Evolutionary conservation across 2,113 vertebrate species (phyloP).

Genomic region (Anguilla rostrata): DNA sequence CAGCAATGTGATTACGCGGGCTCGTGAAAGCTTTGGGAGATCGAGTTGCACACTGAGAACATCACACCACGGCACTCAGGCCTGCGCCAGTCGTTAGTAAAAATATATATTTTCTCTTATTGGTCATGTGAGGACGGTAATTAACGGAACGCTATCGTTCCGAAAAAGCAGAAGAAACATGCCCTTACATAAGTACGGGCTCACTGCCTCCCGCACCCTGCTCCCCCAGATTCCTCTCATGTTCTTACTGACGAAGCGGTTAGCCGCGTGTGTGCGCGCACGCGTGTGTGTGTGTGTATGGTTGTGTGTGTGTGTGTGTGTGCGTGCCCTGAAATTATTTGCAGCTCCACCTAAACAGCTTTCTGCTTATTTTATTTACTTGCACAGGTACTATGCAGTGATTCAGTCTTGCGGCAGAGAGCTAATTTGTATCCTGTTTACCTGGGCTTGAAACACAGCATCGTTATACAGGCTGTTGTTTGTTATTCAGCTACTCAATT

Average conservation of each 20-base stretch:
- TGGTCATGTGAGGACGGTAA: constrained; percentile 78
- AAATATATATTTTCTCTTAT: constrained; percentile 74
- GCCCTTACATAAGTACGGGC: constrained; percentile 68
- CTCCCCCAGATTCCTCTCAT: constrained; percentile 46
- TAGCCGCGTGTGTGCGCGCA: constrained; percentile 15
- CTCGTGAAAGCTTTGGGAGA: constrained; percentile 69
- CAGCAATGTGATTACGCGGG: constrained; percentile 71
- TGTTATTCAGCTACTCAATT: no score
- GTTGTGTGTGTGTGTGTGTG: constrained; percentile 14
- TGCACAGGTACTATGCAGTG: no score
- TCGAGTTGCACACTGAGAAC: constrained; percentile 64
- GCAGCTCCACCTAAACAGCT: no score
- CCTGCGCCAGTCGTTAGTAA: constrained; percentile 64
- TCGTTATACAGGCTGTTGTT: no score
- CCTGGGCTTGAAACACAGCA: no score
- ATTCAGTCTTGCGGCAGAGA: no score
- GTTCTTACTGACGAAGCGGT: constrained; percentile 57
- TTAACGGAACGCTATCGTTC: constrained; percentile 72
- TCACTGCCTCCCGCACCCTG: constrained; percentile 64
- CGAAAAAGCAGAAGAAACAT: constrained; percentile 62
- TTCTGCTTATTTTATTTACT: no score
- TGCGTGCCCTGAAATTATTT: constrained; percentile 41
- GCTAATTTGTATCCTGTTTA: no score
- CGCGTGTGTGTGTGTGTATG: constrained; percentile 10
- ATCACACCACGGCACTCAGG: constrained; percentile 72